Evolutionary conservation across 2,888 invertebrate species (phyloP), one percentile per base, ranked within the genome.

Genomic region (Deilephila porcellus): DNA sequence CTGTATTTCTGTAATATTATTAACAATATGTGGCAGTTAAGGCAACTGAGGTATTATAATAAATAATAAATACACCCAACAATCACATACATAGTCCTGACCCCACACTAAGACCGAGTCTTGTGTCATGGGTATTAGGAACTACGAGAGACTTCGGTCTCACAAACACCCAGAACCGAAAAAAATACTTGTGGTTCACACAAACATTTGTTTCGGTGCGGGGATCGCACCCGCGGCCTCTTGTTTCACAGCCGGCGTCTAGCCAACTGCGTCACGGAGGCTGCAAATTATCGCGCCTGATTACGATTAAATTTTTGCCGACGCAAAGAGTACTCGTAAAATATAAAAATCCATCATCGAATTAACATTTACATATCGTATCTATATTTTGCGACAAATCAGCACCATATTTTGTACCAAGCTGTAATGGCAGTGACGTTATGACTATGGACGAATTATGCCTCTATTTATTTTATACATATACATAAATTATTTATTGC

Each of bases 381-480:
- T 53, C 20, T 52, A 56, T 71, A 56, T 8, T 71, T 70, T 52
- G 73, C 70, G 73, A 71, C 56, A 62, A 73, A 71, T 56, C 74
- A 74, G 74, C 74, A 74, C 74, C 74, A 70, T 67, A 63, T 52
- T 74, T 74, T 74, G 74, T 74, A 74, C 74, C 72, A 74, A 74
- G 72, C 74, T 74, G 71, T 72, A 71, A 60, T 71, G 72, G 74
- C 74, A 72, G 74, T 74, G 64, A 45, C 56, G 25, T 72, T 72
- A 60, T 34, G 70, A 72, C 37, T 71, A 60, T 60, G 71, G 74
- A 74, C 71, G 64, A 67, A 71, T 63, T 63, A 19, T 71, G 53
- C 32, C 53, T 71, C 14, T 32, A 72, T 56, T 70, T 53, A 32
- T 32, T 56, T 17, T 56, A 53, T 25, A 25, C 25, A 25, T 25